phyloP scores from a whole-genome alignment of 2,797 vertebrate species.

The Pygocentrus nattereri region DNA sequence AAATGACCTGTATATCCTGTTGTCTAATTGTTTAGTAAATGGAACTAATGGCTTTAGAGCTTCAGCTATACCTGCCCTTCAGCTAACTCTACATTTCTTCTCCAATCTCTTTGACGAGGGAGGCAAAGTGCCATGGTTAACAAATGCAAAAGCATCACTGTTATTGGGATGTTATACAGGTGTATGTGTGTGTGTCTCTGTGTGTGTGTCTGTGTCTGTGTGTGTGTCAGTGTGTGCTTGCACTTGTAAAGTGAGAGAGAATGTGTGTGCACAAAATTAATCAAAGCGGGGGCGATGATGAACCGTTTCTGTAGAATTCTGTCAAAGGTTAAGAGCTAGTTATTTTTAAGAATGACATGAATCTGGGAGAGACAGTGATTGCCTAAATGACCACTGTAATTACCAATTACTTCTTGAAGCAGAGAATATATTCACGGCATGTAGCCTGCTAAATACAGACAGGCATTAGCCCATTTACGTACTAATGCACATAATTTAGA shows the following conservation, averaged over 20 bases:
- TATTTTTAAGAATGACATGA: conserved; percentile 99
- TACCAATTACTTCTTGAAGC: conserved; percentile 99
- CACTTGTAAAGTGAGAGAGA: conserved; percentile 52
- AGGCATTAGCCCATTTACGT: conserved; percentile 99
- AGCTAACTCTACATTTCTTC: conserved; percentile 60
- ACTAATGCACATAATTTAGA: conserved; percentile 99
- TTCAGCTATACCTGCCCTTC: conserved; percentile 89
- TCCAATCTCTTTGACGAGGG: conserved; percentile 81
- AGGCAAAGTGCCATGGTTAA: conserved; percentile 92
- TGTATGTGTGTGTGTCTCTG: conserved; percentile 61
- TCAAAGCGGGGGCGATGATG: conserved; percentile 99
- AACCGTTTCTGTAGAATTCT: conserved; percentile 99
- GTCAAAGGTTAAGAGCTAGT: conserved; percentile 99
- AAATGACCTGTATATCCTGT: conserved; percentile 86
- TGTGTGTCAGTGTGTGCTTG: conserved; percentile 88
- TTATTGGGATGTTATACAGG: conserved; percentile 86
- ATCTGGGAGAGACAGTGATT: conserved; percentile 99
- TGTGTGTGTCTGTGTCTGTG: conserved; percentile 49
- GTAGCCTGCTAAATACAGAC: conserved; percentile 99
- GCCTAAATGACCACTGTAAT: conserved; percentile 99
- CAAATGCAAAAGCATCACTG: conserved; percentile 93
- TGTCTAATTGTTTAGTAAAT: conserved; percentile 93
- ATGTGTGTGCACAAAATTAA: conserved; percentile 97
- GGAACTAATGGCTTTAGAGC: conserved; percentile 90
- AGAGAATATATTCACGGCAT: conserved; percentile 99